These are phyloP conservation scores for Meriones psammophilus DNA, from an alignment of 2,797 vertebrate species.

Conservation along the genomic window DNA sequence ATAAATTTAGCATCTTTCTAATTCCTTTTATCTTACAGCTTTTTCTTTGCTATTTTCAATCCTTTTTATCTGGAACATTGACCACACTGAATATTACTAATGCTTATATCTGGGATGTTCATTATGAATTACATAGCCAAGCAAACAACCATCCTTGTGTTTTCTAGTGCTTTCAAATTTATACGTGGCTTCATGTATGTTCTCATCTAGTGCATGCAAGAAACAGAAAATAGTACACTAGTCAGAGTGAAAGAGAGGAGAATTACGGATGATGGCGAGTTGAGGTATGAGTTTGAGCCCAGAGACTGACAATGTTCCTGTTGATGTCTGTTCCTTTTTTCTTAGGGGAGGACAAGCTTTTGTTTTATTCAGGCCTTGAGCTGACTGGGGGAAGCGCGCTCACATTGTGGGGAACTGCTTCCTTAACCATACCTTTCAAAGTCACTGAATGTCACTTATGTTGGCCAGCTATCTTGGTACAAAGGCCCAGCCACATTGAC, in stretches of 20 bases:
- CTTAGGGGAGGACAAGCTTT: not conserved
- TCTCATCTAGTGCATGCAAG: slow-evolving; percentile 12
- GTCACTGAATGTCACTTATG: not conserved
- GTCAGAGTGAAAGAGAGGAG: not conserved
- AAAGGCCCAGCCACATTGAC: not conserved
- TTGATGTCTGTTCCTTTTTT: not conserved
- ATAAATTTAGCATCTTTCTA: not conserved
- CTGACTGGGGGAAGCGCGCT: not conserved
- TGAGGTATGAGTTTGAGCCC: not conserved
- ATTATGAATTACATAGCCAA: not conserved
- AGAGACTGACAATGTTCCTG: not conserved
- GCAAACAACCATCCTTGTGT: not conserved
- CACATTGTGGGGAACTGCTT: not conserved
- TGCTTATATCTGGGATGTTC: not conserved
- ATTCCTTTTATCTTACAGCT: not conserved
- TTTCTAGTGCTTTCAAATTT: slow-evolving; percentile 46
- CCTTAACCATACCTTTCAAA: slow-evolving; percentile 11
- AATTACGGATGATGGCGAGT: not conserved
- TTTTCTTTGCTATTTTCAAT: not conserved
- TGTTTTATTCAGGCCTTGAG: not conserved
- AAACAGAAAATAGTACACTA: not conserved
- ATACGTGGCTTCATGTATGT: not conserved
- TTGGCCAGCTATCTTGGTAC: not conserved
- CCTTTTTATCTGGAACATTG: not conserved
- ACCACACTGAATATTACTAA: not conserved